These are phyloP conservation scores for Lacanobia wlatinum DNA, from an alignment of 2,888 invertebrate species.

Conservation along the genomic window DNA sequence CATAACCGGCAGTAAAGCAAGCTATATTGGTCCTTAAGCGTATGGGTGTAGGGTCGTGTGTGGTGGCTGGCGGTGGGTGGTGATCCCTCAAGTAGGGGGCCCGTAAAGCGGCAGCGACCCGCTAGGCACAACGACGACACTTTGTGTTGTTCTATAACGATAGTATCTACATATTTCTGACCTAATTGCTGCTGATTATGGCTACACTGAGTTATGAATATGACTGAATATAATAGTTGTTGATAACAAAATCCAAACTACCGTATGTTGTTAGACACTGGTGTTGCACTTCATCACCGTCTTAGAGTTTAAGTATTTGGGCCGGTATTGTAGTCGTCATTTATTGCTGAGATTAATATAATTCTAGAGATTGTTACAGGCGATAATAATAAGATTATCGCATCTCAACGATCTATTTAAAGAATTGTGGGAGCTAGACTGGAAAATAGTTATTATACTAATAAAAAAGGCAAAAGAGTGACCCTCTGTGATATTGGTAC, in stretches of 20 bases:
- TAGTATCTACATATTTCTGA: constrained; percentile 26
- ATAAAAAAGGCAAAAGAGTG: background rate
- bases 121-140: constrained; percentile 51
- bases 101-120: constrained; percentile 63
- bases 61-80: constrained; percentile 3
- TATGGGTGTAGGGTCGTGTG: constrained; percentile 9
- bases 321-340: background rate
- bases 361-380: background rate
- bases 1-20: background rate
- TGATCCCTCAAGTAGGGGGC: constrained; percentile 62
- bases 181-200: constrained; percentile 5
- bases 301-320: background rate
- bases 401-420: background rate
- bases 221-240: background rate
- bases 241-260: background rate
- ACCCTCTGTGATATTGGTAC: background rate
- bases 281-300: background rate
- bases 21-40: constrained; percentile 5
- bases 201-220: background rate
- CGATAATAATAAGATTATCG: background rate
- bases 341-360: background rate
- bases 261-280: no score
- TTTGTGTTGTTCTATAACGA: constrained; percentile 38
- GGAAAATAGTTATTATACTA: background rate
- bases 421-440: background rate